Evolutionary conservation across 2,113 vertebrate species (phyloP).

Genomic region (Nycticorax nycticorax): DNA sequence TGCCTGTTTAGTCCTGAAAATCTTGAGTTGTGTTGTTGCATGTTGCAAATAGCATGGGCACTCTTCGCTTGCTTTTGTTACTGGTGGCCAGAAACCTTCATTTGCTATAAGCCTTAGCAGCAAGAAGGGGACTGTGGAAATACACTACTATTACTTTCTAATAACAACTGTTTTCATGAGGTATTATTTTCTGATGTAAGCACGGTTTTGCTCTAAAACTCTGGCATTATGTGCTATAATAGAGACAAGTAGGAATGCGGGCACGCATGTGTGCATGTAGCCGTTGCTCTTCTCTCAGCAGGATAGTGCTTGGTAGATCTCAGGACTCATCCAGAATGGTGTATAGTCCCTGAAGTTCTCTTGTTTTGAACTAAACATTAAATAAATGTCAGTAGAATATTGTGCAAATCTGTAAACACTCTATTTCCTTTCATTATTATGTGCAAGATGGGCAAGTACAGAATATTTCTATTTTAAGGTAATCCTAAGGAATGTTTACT

Average conservation of each 20-base stretch:
- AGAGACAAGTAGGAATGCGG: background rate
- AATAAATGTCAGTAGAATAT: background rate
- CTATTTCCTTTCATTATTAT: background rate
- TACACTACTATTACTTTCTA: background rate
- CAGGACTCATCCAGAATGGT: background rate
- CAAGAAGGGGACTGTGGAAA: background rate
- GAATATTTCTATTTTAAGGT: background rate
- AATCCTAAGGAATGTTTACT: background rate
- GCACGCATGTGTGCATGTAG: background rate
- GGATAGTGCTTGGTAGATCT: background rate
- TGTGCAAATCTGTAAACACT: background rate
- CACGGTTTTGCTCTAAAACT: background rate
- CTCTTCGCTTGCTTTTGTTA: background rate
- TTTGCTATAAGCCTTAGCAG: background rate
- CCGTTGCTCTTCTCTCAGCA: background rate
- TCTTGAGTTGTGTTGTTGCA: background rate
- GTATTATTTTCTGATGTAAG: background rate
- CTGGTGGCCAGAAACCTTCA: background rate
- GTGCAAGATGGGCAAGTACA: background rate
- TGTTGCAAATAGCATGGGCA: background rate
- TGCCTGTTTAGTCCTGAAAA: background rate
- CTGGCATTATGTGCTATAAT: rapidly evolving
- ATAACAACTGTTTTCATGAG: background rate
- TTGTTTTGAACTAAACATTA: background rate
- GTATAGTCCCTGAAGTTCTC: background rate